phyloP scores from a whole-genome alignment of 1,140 invertebrate species.

The Drosophila tani region DNA sequence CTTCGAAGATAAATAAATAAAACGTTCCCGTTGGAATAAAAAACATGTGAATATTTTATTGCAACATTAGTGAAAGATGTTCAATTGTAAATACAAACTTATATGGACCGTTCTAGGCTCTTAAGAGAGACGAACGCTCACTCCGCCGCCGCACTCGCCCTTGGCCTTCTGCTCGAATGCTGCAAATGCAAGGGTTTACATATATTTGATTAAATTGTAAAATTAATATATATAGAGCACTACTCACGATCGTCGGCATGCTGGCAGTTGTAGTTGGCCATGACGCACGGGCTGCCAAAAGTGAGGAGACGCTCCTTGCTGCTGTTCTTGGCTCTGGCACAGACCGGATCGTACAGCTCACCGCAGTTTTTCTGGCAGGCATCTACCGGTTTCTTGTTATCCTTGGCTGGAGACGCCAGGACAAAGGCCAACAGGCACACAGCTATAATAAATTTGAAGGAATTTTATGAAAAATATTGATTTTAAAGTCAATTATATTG shows the following conservation, averaged over 20 bases:
- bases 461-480: not conserved
- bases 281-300: conserved; percentile 76
- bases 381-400: conserved; percentile 57
- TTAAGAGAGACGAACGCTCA: conserved; percentile 80
- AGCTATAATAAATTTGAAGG: conserved; percentile 22
- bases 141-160: conserved; percentile 78
- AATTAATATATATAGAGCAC: not conserved
- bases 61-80: conserved; percentile 10
- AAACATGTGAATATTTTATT: conserved; percentile 36
- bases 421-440: conserved; percentile 65
- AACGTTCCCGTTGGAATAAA: conserved; percentile 51
- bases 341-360: conserved; percentile 72
- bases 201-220: not conserved
- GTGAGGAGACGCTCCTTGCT: conserved; percentile 76
- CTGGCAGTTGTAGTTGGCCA: conserved; percentile 80
- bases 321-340: conserved; percentile 72
- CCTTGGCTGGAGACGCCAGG: conserved; percentile 66
- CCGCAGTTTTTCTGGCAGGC: conserved; percentile 53
- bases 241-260: conserved; percentile 77
- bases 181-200: conserved; percentile 31
- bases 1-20: conserved; percentile 30
- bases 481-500: not conserved
- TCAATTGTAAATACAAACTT: not conserved
- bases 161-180: conserved; percentile 71
- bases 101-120: not conserved